Conservation (phyloP, 1,140 invertebrate species). For the Drosophila insularis region DNA sequence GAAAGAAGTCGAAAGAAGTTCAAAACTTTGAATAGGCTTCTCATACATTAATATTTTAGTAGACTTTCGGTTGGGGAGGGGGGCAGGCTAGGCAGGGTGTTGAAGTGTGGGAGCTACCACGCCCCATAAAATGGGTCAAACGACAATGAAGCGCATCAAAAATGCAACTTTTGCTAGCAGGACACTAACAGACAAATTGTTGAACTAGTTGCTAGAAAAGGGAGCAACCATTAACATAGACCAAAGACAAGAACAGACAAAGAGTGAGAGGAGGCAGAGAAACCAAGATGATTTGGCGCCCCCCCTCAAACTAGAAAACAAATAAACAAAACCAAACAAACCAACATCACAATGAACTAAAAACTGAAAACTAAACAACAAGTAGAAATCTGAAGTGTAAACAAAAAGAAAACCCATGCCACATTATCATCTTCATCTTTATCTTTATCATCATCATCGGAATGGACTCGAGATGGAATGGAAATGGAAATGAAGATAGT, state of each 20-base stretch:
- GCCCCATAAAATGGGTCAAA: slow-evolving; percentile 71
- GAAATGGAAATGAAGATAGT: slow-evolving; percentile 21
- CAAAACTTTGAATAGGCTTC: slow-evolving; percentile 74
- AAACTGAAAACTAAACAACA: slow-evolving; percentile 14
- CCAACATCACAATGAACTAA: slow-evolving; percentile 14
- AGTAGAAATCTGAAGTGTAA: slow-evolving; percentile 54
- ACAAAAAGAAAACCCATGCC: slow-evolving; percentile 51
- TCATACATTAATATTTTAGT: slow-evolving; percentile 63
- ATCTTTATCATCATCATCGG: slow-evolving; percentile 48
- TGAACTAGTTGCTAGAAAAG: slow-evolving; percentile 45
- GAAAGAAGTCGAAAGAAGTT: slow-evolving; percentile 66
- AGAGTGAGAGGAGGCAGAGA: slow-evolving; percentile 29
- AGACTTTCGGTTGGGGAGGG: too few relatives aligned
- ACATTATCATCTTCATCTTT: slow-evolving; percentile 53
- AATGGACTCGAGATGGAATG: slow-evolving; percentile 69
- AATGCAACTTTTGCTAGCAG: slow-evolving; percentile 61
- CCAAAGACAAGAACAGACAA: slow-evolving; percentile 1
- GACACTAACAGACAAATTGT: slow-evolving; percentile 40
- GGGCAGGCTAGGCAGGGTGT: neutral
- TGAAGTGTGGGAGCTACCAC: slow-evolving; percentile 58
- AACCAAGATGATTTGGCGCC: neutral
- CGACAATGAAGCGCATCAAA: slow-evolving; percentile 67
- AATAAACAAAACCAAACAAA: slow-evolving; percentile 30
- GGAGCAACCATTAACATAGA: neutral
- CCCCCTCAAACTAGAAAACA: slow-evolving; percentile 15